Base-by-base conservation (phyloP, 2,888 invertebrate genomes). In the Mylabris sibirica region DNA sequence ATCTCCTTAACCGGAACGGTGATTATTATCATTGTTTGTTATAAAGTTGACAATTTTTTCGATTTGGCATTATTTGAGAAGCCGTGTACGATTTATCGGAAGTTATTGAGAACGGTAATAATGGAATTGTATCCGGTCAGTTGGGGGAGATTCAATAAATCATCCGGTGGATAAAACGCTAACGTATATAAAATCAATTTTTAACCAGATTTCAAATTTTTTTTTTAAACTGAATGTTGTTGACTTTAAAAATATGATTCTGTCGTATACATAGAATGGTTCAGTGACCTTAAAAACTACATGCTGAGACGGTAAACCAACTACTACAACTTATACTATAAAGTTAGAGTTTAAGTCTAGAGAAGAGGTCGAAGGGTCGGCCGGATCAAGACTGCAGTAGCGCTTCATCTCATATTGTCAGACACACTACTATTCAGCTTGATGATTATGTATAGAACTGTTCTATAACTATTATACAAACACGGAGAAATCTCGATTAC, bases 1-100 rank as follows among this genome's bases (percentile, higher is more conserved):
- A 60, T 63, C 64, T 49, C 63, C 63, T 69, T 66, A 61, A 69
- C 69, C 69, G 69, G 63, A 69, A 69, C 69, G 69, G 60, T 53
- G 66, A 69, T 20, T 20, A 49, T 20, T 20, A 49, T 49, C 3
- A 49, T 49, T 20, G 9, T 49, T 49, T 20, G 20, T 49, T 49
- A 20, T 49, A 20, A 49, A 49, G 49, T 20, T 49, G 49, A 49
- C 20, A 49, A 49, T 49, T 49, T 49, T 49, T 49, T 20, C 49
- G 3, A 20, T 49, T 20, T 49, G 17, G 5, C 12, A 14, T 41
- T 41, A 35, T 41, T 41, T 41, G 41, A 9, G 1, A 20, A 49
- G 2, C 4, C 30, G 8, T 30, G n/a, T 30, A 44, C n/a, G 44
- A 44, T 44, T n/a, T 44, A 49, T 49, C 9, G 17, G 49, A 20